Evolutionary conservation across 2,113 vertebrate genomes (phyloP).

Genomic region (Rhineura floridana): DNA sequence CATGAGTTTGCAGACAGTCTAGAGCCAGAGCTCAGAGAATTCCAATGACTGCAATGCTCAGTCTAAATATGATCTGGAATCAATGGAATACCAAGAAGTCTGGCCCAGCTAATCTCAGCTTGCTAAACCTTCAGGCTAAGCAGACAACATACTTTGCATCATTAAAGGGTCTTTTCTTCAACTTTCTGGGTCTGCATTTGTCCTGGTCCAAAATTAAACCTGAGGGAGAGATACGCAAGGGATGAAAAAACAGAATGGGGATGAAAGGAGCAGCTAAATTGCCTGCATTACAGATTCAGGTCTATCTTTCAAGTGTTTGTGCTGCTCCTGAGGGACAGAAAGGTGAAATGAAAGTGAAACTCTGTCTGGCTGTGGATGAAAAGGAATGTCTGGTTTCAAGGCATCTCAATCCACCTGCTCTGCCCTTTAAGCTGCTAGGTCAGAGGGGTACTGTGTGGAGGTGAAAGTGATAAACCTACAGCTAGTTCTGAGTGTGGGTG

Average conservation of each 20-base stretch:
- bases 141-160: slow-evolving; percentile 9
- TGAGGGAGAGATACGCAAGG: not conserved
- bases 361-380: slow-evolving; percentile 59
- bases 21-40: not conserved
- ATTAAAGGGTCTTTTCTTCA: not conserved
- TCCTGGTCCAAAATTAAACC: slow-evolving; percentile 10
- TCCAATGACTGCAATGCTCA: not conserved
- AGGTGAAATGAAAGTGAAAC: slow-evolving; percentile 59
- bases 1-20: not conserved
- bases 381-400: slow-evolving; percentile 53
- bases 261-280: slow-evolving; percentile 20
- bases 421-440: not conserved
- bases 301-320: slow-evolving; percentile 35
- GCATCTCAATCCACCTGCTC: slow-evolving; percentile 58
- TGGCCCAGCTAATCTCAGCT: not conserved
- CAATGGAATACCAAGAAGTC: slow-evolving; percentile 3
- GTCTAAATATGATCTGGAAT: not conserved
- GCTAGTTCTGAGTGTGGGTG: not conserved
- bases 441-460: not conserved
- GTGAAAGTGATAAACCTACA: not conserved
- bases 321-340: slow-evolving; percentile 51
- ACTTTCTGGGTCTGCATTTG: rapidly evolving
- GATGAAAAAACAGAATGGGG: slow-evolving; percentile 38
- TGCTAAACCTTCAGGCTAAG: not conserved
- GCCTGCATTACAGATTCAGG: slow-evolving; percentile 29